Evolutionary conservation across 2,113 vertebrate genomes (phyloP).

Genomic region (Gallinago paraguaiae): DNA sequence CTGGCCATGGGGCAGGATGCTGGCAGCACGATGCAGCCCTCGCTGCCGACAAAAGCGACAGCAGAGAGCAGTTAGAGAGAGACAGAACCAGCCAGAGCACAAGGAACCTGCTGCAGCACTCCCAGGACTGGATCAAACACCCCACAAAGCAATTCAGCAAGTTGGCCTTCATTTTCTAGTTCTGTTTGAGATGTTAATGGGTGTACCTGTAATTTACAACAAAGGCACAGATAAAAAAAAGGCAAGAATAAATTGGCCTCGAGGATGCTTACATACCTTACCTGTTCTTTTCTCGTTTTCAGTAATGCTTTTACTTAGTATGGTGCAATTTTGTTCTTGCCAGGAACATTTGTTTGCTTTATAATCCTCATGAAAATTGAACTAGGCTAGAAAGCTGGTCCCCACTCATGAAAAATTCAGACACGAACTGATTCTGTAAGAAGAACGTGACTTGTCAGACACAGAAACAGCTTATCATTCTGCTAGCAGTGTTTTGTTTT

Average conservation of each 20-base stretch:
- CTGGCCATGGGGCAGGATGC: neutral
- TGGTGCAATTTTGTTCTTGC: neutral
- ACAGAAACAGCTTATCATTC: neutral
- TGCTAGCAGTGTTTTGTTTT: neutral
- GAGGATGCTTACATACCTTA: neutral
- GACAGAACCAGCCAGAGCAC: neutral
- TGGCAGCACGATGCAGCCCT: fast-evolving
- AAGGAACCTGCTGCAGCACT: neutral
- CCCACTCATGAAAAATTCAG: neutral
- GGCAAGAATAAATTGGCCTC: neutral
- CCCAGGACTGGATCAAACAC: neutral
- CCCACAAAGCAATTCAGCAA: neutral
- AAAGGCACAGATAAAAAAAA: neutral
- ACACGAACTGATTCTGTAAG: neutral
- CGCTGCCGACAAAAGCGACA: neutral
- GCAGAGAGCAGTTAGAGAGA: neutral
- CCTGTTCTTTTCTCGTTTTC: neutral
- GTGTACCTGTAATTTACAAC: neutral
- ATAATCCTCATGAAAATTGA: neutral
- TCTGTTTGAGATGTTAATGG: neutral
- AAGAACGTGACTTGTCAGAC: neutral
- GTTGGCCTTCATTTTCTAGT: neutral
- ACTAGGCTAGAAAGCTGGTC: neutral
- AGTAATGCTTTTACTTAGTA: neutral
- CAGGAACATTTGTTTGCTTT: neutral